Evolutionary conservation across 2,888 invertebrate genomes (phyloP).

Genomic region (Eupithecia centaureata): DNA sequence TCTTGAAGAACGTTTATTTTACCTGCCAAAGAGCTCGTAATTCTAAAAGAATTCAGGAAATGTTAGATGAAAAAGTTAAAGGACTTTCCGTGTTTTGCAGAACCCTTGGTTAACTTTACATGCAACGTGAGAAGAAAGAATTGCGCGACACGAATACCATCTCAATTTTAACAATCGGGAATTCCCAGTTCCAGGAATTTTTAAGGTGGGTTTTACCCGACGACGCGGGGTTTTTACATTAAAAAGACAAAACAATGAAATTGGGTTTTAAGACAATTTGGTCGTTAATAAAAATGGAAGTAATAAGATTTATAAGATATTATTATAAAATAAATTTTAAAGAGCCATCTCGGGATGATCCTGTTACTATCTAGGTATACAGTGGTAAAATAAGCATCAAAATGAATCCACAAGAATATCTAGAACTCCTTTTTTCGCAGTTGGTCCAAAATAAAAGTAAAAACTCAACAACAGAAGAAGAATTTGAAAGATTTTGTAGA

Average conservation of each 20-base stretch:
- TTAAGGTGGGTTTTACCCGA: conserved; percentile 7
- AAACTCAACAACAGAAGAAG: too few relatives aligned
- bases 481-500: not conserved
- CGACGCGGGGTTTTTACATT: too few relatives aligned
- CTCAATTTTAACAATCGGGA: conserved; percentile 3
- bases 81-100: not conserved
- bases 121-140: not conserved
- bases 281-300: not conserved
- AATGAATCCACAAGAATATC: too few relatives aligned
- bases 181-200: conserved; percentile 10
- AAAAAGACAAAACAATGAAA: not conserved
- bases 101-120: not conserved
- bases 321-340: too few relatives aligned
- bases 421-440: too few relatives aligned
- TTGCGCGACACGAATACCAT: not conserved
- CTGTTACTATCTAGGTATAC: too few relatives aligned
- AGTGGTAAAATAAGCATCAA: too few relatives aligned
- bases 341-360: too few relatives aligned
- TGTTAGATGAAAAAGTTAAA: not conserved
- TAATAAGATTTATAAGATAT: not conserved
- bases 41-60: not conserved
- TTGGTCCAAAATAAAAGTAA: too few relatives aligned
- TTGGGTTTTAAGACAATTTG: not conserved
- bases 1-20: not conserved
- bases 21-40: not conserved